phyloP scores from a whole-genome alignment of 2,113 vertebrate genomes.

The Bubo scandiacus region DNA sequence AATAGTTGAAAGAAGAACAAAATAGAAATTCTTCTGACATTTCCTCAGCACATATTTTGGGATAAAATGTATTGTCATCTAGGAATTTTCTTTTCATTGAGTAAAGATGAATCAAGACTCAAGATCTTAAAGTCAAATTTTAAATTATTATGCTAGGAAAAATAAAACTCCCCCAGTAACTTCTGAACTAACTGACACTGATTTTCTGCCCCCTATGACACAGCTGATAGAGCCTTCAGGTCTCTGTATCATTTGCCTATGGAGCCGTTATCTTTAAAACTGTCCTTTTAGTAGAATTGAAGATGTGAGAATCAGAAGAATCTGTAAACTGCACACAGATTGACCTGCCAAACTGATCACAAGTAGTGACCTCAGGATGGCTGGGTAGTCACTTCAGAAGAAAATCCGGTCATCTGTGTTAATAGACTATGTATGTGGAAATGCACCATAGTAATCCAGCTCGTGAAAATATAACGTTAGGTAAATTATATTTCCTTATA shows the following conservation, averaged over 20 bases:
- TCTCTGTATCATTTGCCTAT: neutral
- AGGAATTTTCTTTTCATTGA: neutral
- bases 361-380: neutral
- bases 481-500: neutral
- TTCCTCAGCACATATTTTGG: neutral
- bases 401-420: neutral
- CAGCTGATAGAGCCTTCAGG: neutral
- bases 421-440: neutral
- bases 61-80: neutral
- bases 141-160: neutral
- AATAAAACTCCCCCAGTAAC: neutral
- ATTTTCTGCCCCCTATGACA: neutral
- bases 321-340: neutral
- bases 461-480: neutral
- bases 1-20: neutral
- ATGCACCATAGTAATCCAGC: neutral
- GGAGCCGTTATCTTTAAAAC: neutral
- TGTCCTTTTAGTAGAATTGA: neutral
- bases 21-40: neutral
- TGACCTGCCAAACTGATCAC: rapidly evolving
- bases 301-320: neutral
- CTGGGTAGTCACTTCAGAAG: neutral
- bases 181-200: neutral
- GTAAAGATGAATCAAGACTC: neutral
- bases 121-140: neutral